phyloP scores from a whole-genome alignment of 2,113 vertebrate species.

The Dasyornis broadbenti region DNA sequence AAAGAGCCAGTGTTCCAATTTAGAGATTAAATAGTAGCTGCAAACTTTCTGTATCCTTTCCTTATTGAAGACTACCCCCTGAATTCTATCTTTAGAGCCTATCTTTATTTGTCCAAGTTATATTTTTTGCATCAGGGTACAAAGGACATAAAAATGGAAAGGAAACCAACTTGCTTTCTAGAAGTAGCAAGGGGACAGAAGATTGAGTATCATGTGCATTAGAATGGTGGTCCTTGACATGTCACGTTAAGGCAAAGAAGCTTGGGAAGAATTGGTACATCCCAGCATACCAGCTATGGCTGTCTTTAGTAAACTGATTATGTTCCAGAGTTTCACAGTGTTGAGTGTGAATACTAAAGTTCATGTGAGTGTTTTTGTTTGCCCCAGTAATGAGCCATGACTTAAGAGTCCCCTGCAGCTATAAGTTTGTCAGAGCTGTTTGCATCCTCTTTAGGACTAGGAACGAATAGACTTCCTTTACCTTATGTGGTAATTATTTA shows the following conservation, averaged over 20 bases:
- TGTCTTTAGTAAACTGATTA: not conserved
- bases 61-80: not conserved
- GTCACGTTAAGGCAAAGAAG: not conserved
- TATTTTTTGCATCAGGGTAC: not conserved
- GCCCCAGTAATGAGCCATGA: not conserved
- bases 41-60: not conserved
- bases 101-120: slow-evolving; percentile 11
- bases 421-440: not conserved
- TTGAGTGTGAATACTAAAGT: not conserved
- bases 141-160: not conserved
- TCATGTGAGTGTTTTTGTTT: not conserved
- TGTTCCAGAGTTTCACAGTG: not conserved
- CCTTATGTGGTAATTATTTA: not conserved
- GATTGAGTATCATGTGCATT: not conserved
- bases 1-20: not conserved
- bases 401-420: not conserved
- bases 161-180: not conserved
- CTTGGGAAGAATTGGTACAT: not conserved
- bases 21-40: not conserved
- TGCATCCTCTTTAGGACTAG: not conserved
- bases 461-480: not conserved
- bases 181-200: not conserved
- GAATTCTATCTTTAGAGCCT: not conserved
- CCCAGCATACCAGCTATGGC: not conserved
- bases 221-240: not conserved